These are phyloP conservation scores for Clarias platycephalus DNA, from an alignment of 2,797 vertebrate species.

Conservation along the genomic window DNA sequence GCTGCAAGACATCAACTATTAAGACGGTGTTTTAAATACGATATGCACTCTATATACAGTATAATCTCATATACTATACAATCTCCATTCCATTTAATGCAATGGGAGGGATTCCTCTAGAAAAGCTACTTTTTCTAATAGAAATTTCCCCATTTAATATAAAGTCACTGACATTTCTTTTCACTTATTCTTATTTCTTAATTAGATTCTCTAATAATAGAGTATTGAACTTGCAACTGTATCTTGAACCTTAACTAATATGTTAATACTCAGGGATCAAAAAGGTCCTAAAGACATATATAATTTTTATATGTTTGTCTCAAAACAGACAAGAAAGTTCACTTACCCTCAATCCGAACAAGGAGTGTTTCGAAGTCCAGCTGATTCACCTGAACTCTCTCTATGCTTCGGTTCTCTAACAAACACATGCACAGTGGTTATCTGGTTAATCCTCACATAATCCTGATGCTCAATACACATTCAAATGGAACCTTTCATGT, in stretches of 20 bases:
- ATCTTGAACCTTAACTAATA: neutral
- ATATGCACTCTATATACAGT: neutral
- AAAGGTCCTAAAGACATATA: neutral
- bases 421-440: slow-evolving; percentile 22
- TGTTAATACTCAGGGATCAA: neutral
- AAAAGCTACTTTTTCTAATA: neutral
- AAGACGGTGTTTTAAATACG: neutral
- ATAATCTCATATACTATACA: neutral
- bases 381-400: slow-evolving; percentile 81
- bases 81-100: neutral
- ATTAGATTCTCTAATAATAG: neutral
- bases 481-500: no score
- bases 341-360: slow-evolving; percentile 83
- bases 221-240: neutral
- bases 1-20: neutral
- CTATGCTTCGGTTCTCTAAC: slow-evolving; percentile 73
- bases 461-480: neutral
- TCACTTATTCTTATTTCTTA: neutral
- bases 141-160: neutral
- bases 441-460: neutral
- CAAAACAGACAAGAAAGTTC: neutral
- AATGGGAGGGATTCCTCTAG: neutral
- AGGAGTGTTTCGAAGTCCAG: slow-evolving; percentile 78
- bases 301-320: neutral
- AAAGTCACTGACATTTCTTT: neutral